Conservation (phyloP, 2,888 invertebrate genomes). For the Steinernema hermaphroditum region DNA sequence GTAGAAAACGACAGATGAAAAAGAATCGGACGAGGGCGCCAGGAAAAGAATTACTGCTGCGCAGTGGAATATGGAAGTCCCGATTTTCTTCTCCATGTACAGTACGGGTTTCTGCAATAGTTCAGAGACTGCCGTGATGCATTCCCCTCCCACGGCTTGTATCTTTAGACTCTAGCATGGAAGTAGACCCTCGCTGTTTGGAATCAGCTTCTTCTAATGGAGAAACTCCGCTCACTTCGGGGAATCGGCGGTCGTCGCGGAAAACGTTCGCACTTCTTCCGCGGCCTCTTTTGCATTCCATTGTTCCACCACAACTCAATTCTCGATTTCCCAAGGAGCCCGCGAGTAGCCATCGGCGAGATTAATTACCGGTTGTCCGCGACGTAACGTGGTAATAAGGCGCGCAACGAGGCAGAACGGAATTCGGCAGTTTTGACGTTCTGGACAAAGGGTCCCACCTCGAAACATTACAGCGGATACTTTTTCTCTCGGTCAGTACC, state of each 20-base stretch:
- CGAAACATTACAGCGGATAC: conserved; percentile 2
- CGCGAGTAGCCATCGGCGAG: conserved; percentile 8
- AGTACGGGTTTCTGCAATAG: too few species aligned
- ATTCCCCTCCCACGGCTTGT: too few species aligned
- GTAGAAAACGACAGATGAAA: too few species aligned
- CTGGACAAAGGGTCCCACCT: not conserved
- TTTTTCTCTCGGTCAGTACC: not conserved
- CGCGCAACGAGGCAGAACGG: conserved; percentile 3
- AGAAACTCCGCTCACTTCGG: not conserved
- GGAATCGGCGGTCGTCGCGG: not conserved
- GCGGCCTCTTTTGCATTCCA: not conserved
- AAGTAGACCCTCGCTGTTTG: too few species aligned
- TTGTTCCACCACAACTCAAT: not conserved
- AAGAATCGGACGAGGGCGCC: too few species aligned
- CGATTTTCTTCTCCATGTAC: too few species aligned
- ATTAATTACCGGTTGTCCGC: not conserved
- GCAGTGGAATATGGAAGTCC: too few species aligned
- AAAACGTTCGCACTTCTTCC: conserved; percentile 28
- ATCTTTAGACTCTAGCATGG: too few species aligned
- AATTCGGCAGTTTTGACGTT: not conserved
- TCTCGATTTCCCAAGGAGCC: too few species aligned
- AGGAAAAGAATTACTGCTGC: too few species aligned
- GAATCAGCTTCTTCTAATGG: too few species aligned
- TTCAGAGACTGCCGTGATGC: too few species aligned
- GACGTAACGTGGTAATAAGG: not conserved